These are phyloP conservation scores for Lepilemur ruficaudatus DNA, from an alignment of 2,797 vertebrate genomes.

Conservation along the genomic window DNA sequence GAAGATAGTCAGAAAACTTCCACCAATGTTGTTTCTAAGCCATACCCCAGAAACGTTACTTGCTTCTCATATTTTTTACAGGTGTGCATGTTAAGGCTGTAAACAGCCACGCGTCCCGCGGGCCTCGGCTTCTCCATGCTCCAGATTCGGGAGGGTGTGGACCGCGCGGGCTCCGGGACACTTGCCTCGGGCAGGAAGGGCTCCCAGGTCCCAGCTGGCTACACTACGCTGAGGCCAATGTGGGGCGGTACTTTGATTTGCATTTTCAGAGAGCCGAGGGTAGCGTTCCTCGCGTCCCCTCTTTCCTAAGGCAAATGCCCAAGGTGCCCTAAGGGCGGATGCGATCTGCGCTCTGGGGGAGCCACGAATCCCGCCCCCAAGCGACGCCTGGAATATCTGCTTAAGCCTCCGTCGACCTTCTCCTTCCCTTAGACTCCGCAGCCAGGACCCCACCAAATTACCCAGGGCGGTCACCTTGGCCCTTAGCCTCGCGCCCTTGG, in stretches of 20 bases:
- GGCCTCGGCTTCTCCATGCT: background rate
- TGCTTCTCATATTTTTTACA: background rate
- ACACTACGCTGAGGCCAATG: background rate
- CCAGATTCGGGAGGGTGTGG: accelerated
- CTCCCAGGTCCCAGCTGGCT: accelerated
- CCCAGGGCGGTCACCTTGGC: background rate
- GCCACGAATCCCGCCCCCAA: background rate
- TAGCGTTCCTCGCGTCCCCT: accelerated
- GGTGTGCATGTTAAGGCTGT: background rate
- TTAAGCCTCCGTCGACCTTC: background rate
- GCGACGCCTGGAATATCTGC: background rate
- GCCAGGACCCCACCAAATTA: background rate
- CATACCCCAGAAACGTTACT: background rate
- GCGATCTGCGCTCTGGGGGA: background rate
- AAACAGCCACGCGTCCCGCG: accelerated
- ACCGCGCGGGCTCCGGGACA: accelerated
- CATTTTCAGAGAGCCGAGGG: background rate
- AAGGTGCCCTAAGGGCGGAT: background rate
- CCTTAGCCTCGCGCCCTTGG: background rate
- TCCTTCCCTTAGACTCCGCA: accelerated
- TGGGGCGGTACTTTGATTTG: background rate
- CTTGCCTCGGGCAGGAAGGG: background rate
- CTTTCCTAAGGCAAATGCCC: background rate
- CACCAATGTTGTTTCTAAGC: background rate
- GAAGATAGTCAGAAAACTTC: background rate